Evolutionary conservation across 2,113 vertebrate genomes (phyloP).

Genomic region (Pseudonaja textilis): DNA sequence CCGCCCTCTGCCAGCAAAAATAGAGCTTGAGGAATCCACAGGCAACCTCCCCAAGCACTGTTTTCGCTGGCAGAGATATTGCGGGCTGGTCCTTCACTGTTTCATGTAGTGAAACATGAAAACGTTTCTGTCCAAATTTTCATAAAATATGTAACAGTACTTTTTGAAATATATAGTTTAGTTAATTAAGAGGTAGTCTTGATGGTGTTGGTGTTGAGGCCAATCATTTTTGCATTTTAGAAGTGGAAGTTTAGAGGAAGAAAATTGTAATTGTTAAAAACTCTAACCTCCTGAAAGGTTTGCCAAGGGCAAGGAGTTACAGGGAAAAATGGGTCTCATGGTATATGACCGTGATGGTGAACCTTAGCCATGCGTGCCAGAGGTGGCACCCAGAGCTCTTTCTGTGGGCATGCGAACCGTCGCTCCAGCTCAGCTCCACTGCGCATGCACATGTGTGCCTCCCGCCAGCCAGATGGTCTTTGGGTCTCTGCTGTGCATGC

Average conservation of each 20-base stretch:
- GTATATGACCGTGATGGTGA: not conserved
- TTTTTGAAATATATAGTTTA: not conserved
- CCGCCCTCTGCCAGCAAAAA: too few species aligned
- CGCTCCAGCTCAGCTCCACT: too few species aligned
- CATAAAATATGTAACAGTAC: not conserved
- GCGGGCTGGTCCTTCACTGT: too few species aligned
- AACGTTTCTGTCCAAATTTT: not conserved
- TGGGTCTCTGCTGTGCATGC: too few species aligned
- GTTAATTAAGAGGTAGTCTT: not conserved
- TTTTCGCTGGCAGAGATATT: too few species aligned
- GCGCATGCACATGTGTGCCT: too few species aligned
- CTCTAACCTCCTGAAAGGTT: not conserved
- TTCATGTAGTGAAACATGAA: not conserved
- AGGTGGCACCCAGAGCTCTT: too few species aligned
- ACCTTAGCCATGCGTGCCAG: too few species aligned
- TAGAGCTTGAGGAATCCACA: too few species aligned
- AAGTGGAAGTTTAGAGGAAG: rapidly evolving
- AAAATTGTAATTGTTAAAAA: not conserved
- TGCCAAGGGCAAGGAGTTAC: not conserved
- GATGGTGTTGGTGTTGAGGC: not conserved
- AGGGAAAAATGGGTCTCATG: not conserved
- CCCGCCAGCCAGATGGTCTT: too few species aligned
- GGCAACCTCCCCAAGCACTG: too few species aligned
- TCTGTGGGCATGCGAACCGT: too few species aligned
- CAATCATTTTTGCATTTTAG: not conserved